Conservation (phyloP, 2,113 vertebrate genomes). For the Crocuta crocuta region DNA sequence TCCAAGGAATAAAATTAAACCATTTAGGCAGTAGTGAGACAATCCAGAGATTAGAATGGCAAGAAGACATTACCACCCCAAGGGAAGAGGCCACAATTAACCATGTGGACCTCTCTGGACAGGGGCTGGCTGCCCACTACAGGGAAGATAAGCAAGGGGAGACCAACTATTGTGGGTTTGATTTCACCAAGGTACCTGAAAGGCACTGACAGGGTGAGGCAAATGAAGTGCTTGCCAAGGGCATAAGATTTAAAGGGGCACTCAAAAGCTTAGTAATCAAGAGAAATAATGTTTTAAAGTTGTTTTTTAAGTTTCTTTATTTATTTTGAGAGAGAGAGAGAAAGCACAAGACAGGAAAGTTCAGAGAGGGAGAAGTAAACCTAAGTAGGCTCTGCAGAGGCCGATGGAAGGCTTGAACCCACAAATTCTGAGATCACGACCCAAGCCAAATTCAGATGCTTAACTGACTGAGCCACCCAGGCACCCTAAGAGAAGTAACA, state of each 20-base stretch:
- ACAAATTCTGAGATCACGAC: no score
- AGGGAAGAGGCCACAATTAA: neutral
- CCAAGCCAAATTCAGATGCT: no score
- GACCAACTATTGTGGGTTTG: neutral
- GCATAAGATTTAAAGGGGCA: neutral
- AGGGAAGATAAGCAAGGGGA: neutral
- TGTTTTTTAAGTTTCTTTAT: no score
- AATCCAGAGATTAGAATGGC: neutral
- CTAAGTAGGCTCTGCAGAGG: no score
- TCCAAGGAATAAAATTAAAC: neutral
- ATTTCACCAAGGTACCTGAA: neutral
- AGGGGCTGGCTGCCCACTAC: neutral
- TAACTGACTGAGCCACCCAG: no score
- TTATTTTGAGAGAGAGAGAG: no score
- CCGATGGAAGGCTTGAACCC: no score
- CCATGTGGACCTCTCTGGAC: neutral
- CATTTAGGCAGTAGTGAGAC: neutral
- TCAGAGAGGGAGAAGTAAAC: no score
- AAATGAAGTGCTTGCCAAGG: neutral
- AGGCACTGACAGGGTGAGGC: neutral
- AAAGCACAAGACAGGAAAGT: no score
- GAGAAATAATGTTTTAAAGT: neutral
- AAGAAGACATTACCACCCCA: neutral
- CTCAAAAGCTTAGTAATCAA: neutral
- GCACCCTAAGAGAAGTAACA: neutral